phyloP scores from a whole-genome alignment of 1,140 invertebrate genomes.

The Phymorhynchus buccinoides region DNA sequence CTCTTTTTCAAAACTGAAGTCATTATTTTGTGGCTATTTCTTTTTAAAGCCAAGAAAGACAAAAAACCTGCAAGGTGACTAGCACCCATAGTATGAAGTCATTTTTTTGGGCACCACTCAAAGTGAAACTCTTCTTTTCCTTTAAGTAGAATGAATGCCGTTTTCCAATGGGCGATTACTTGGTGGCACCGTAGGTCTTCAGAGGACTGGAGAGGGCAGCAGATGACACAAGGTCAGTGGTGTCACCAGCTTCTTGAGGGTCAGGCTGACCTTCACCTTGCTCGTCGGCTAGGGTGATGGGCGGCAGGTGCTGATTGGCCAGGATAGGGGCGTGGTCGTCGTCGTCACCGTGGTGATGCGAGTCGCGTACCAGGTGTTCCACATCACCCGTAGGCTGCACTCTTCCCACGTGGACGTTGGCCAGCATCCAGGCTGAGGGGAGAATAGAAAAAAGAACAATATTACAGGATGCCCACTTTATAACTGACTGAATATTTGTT shows the following conservation, averaged over 20 bases:
- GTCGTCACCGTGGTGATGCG: constrained; percentile 36
- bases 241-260: background rate
- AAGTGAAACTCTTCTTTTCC: no score
- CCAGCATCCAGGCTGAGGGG: constrained; percentile 65
- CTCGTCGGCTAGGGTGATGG: constrained; percentile 11
- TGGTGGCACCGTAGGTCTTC: constrained; percentile 19
- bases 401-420: constrained; percentile 64
- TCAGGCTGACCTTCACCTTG: background rate
- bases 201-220: background rate
- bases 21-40: no score
- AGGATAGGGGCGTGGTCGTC: constrained; percentile 45
- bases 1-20: no score
- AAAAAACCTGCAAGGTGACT: no score
- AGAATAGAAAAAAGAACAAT: no score
- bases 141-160: no score
- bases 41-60: no score
- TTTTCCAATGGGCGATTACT: background rate
- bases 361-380: constrained; percentile 50
- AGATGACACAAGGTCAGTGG: background rate
- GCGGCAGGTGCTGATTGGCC: background rate
- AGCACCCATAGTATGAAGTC: no score
- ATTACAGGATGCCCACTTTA: no score
- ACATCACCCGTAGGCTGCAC: constrained; percentile 63
- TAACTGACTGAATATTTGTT: no score
- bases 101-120: no score